phyloP scores from a whole-genome alignment of 2,888 invertebrate species.

The Gymnosoma rotundatum region DNA sequence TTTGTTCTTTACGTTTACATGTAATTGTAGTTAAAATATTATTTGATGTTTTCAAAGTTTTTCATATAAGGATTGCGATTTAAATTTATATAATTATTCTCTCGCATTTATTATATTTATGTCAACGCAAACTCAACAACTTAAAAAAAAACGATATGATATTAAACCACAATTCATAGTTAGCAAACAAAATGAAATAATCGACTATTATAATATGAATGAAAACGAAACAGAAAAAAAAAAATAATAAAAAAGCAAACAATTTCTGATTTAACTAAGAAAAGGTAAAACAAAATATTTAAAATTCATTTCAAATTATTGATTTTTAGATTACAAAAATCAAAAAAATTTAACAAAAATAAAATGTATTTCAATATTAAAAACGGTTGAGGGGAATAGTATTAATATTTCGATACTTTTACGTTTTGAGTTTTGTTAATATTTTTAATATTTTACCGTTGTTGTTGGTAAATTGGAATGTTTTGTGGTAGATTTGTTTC shows the following conservation, averaged over 20 bases:
- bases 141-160: slow-evolving; percentile 1
- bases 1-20: slow-evolving; percentile 7
- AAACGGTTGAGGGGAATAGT: slow-evolving; percentile 39
- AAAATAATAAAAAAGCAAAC: too few species aligned
- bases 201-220: too few species aligned
- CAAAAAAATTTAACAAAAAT: slow-evolving; percentile 16
- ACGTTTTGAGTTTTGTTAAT: background rate
- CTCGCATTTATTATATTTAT: slow-evolving; percentile 9
- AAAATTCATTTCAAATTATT: background rate
- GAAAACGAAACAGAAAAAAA: too few species aligned
- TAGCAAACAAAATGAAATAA: background rate
- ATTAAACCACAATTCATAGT: background rate
- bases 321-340: background rate
- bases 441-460: slow-evolving; percentile 78
- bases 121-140: slow-evolving; percentile 17
- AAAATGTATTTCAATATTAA: slow-evolving; percentile 23
- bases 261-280: background rate
- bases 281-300: background rate
- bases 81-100: slow-evolving; percentile 16
- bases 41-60: slow-evolving; percentile 18
- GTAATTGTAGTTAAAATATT: slow-evolving; percentile 16
- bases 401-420: slow-evolving; percentile 16
- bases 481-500: slow-evolving; percentile 79
- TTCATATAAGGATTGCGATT: slow-evolving; percentile 24
- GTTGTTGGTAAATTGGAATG: slow-evolving; percentile 82